Evolutionary conservation across 2,113 vertebrate genomes (phyloP), one percentile per base, ranked within the genome.

Genomic region (Heterocephalus glaber): DNA sequence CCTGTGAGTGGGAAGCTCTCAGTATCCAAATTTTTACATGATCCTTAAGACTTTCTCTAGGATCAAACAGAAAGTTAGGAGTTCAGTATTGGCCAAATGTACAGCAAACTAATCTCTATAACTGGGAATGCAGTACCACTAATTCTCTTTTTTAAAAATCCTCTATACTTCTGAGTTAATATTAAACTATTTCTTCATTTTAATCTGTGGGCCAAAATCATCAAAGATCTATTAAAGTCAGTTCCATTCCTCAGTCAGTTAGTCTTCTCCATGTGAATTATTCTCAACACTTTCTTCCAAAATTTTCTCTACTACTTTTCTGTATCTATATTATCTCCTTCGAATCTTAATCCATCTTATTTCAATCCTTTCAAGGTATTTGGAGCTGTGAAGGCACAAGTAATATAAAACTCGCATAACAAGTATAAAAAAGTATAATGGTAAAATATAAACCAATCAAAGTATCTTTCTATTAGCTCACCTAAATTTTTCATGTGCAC

Each of bases 21-120:
- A 80, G 44, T 92, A 82, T 92, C 4, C 28, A 80, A 49, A 90
- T 26, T 93, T 96, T 47, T 85, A 44, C 5, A 70, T 52, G 35
- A 85, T 49, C 76, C 61, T 81, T 41, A 77, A n/a, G 47, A 80
- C 44, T 92, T 90, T 79, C 54, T 92, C n/a, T n/a, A 94, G 52
- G 56, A 90, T 93, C 28, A 92, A 92, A 94, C 52, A 86, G 35
- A 85, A 91, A 89, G 83, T 90, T 72, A 96, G 41, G 10, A 60
- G 30, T 24, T 89, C 82, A 90, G 22, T 38, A 79, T 47, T 12
- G 92, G 17, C 38, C 65, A 95, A 88, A 77, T 65, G 19, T 91
- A 79, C 12, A 79, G 4, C 87, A 95, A 96, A 12, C 26, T 70
- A 70, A 28, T 88, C 58, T 80, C 28, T 61, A 41, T 38, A 94